These are phyloP conservation scores for Rhinogobius similis DNA, from an alignment of 2,113 vertebrate species.

Conservation along the genomic window DNA sequence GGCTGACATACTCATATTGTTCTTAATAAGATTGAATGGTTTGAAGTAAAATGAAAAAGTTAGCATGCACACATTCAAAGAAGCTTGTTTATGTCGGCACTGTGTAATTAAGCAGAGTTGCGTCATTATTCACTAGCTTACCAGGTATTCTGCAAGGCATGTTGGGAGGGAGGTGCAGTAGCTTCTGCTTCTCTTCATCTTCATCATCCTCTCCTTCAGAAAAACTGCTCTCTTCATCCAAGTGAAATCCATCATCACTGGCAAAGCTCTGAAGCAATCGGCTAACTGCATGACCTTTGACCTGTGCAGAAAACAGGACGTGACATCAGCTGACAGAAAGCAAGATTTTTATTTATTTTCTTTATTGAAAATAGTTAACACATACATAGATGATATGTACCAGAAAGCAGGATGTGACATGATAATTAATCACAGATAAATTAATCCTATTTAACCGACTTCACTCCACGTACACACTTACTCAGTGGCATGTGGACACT, in stretches of 20 bases:
- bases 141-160: conserved; percentile 74
- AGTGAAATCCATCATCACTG: conserved; percentile 85
- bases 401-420: too few species aligned
- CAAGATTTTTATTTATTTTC: too few species aligned
- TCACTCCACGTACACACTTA: background rate
- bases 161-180: conserved; percentile 66
- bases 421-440: too few species aligned
- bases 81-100: conserved; percentile 19
- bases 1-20: background rate
- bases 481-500: background rate
- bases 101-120: conserved; percentile 28
- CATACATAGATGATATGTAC: too few species aligned
- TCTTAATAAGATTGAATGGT: conserved; percentile 25
- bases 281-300: conserved; percentile 87
- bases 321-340: conserved; percentile 45
- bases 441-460: too few species aligned
- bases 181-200: conserved; percentile 47
- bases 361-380: too few species aligned
- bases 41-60: conserved; percentile 22
- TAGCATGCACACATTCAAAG: conserved; percentile 13
- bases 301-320: conserved; percentile 56
- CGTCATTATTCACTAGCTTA: conserved; percentile 42
- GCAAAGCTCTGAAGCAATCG: conserved; percentile 91
- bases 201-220: conserved; percentile 85
- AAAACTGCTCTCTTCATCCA: conserved; percentile 91